Evolutionary conservation across 2,113 vertebrate genomes (phyloP), one percentile per base, ranked within the genome.

Genomic region (Proterorhinus semilunaris): DNA sequence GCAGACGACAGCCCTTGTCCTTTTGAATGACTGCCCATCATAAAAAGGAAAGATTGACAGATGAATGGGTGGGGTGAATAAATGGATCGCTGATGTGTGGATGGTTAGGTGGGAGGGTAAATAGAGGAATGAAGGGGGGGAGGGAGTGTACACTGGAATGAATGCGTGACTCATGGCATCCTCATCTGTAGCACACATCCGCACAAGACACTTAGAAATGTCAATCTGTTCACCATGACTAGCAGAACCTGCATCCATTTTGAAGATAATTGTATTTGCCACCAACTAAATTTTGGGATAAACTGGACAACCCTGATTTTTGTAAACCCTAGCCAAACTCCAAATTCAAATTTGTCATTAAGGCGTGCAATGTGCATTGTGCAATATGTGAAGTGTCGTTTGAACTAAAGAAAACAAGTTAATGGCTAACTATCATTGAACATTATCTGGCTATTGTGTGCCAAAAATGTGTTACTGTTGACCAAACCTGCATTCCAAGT

Each of bases 81-180:
- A 74, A 75, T 0, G 16, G 44, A 62, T 74, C 27, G 73, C 67
- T 80, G 62, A 53, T 46, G 75, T 47, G 54, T 82, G 61, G 27
- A 54, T 10, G 59, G 66, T 36, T 50, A 57, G 58, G 68, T 72
- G 68, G 65, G 58, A 53, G 79, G 54, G 13, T 73, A 74, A 67
- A 72, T 67, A 53, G 54, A 47, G 6, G 45, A 68, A 70, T 76
- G 62, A 54, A 74, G 46, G 53, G 57, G 46, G 53, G 57, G 54
- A 15, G 77, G 49, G 46, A 51, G 72, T 63, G 73, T 69, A 63
- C 27, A 58, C 3, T 1, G 53, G 36, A 36, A 76, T 74, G 69
- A 83, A 78, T 65, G 75, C 58, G 54, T 81, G 83, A 86, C 66
- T 86, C 77, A 75, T 58, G 63, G 71, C 83, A 79, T 79, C 78